Evolutionary conservation across 1,140 invertebrate genomes (phyloP), one percentile per base, ranked within the genome.

Genomic region (Chrysopa pallens): DNA sequence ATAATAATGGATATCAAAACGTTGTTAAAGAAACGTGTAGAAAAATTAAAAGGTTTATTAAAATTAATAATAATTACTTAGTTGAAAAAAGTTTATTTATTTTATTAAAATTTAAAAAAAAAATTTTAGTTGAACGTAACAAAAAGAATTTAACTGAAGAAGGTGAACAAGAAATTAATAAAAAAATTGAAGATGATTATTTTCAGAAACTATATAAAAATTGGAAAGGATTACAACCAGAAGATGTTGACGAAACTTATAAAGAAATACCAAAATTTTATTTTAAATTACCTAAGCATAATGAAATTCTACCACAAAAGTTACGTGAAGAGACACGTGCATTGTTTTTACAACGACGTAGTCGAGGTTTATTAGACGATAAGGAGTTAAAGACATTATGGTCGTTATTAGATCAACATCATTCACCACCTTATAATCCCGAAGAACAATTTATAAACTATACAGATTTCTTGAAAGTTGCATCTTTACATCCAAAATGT

Each of bases 391-490:
- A 73, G 61, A 71, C 80, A 36, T 58, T 94, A 1, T 93, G 87
- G 84, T 69, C 74, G 35, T 60, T 88, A 15, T 60, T 94, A 42
- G 82, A 91, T 54, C 76, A 83, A 47, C 74, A 88, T 46, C 79
- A 86, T 48, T 82, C 76, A 41, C 73, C 73, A 28, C 74, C 78
- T 1, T 61, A 67, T 35, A 63, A 67, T 13, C 73, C 73, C 38
- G 80, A 87, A 33, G 85, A 92, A 50, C 74, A 90, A 43, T 74
- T 84, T 48, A 84, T 93, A 29, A 82, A 78, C 59, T 93, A 91
- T 60, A 64, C 77, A 38, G 83, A 89, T 52, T 95, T 86, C 55
- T 73, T 78, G 46, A 80, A 78, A 60, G 78, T 91, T 11, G 70
- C 70, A 5, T 58, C 80, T 42, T 76, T 48, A 65, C 64, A 47